phyloP scores from a whole-genome alignment of 2,888 invertebrate genomes.

The Pocota personata region DNA sequence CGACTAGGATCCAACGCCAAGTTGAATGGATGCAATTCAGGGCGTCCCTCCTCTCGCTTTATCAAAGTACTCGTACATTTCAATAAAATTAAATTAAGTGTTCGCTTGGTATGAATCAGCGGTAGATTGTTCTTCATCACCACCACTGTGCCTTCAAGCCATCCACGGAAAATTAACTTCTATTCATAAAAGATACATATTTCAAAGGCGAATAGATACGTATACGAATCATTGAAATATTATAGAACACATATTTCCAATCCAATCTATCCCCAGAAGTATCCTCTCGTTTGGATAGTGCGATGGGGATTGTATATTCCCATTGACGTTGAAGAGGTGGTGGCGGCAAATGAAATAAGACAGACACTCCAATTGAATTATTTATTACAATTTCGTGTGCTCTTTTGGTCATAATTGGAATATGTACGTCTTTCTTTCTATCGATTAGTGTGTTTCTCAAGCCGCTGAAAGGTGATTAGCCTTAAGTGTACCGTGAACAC shows the following conservation, averaged over 20 bases:
- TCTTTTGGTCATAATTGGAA: slow-evolving; percentile 12
- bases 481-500: neutral
- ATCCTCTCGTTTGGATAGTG: neutral
- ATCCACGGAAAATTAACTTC: slow-evolving; percentile 63
- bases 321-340: neutral
- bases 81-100: slow-evolving; percentile 67
- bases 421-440: neutral
- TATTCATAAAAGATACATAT: slow-evolving; percentile 69
- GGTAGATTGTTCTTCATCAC: slow-evolving; percentile 53
- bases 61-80: slow-evolving; percentile 39
- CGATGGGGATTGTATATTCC: neutral
- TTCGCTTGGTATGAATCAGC: slow-evolving; percentile 53
- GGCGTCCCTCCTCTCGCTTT: neutral
- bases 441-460: no score
- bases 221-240: slow-evolving; percentile 23
- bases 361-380: slow-evolving; percentile 35
- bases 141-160: neutral
- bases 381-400: slow-evolving; percentile 32
- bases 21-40: slow-evolving; percentile 37
- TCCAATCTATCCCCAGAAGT: slow-evolving; percentile 25
- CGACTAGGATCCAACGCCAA: neutral
- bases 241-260: slow-evolving; percentile 33
- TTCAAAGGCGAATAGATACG: slow-evolving; percentile 39
- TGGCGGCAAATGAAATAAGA: neutral
- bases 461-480: slow-evolving; percentile 17